Evolutionary conservation across 2,113 vertebrate genomes (phyloP), one percentile per base, ranked within the genome.

Genomic region (Spea bombifrons): DNA sequence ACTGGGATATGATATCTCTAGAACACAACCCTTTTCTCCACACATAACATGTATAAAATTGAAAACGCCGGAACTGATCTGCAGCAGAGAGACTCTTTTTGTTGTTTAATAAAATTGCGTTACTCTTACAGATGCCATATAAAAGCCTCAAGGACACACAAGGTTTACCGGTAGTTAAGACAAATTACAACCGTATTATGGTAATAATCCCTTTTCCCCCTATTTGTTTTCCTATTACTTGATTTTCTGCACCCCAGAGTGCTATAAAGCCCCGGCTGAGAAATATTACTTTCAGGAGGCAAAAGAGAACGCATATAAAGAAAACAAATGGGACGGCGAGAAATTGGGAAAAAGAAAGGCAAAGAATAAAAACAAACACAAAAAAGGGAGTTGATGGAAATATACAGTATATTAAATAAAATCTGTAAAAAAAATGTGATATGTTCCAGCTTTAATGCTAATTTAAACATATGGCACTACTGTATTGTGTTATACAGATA

Each of bases 121-220:
- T 74, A 10, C 78, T 68, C 71, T 68, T 74, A 63, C 71, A 80
- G 63, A 80, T 65, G 59, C 68, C 69, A 78, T 53, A 71, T 49
- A 71, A 48, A 80, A 80, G 78, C 78, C 71, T 80, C 78, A 80
- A 80, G 78, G 78, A 80, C 78, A 80, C 65, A 13, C 78, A 80
- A 80, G 78, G 78, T 80, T 79, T 79, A 79, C 70, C 44, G 48
- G 77, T 73, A 80, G 78, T 80, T 80, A 80, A 73, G 44, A 74
- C 78, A 80, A 67, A 80, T 80, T 80, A 74, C 71, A 80, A 80
- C 68, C 71, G 74, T 74, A 74, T 80, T 80, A 80, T 74, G 71
- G 71, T 74, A 73, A 80, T 80, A 80, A 80, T 80, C 78, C 67
- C 65, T 76, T 64, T 64, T 71, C 67, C 68, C 55, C 78, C 64